These are phyloP conservation scores for Peromyscus melanophrys DNA, from an alignment of 2,797 vertebrate genomes.

Conservation along the genomic window DNA sequence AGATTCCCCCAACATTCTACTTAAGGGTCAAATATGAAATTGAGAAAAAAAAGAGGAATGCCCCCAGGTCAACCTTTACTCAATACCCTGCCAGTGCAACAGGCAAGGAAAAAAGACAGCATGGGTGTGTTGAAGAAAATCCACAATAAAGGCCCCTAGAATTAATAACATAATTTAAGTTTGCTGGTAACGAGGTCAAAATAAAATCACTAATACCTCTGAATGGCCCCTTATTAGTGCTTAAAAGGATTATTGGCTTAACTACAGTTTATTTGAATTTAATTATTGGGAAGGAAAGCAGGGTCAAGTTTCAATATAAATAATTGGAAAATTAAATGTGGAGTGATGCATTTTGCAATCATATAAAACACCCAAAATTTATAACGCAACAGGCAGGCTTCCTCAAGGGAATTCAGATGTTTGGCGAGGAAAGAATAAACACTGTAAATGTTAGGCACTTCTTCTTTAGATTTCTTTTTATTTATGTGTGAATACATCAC, in stretches of 20 bases:
- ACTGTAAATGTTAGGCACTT: neutral
- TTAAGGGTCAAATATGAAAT: neutral
- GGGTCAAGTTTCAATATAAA: neutral
- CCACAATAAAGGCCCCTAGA: neutral
- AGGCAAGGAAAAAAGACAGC: neutral
- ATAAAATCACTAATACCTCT: neutral
- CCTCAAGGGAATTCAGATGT: neutral
- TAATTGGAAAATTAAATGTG: slow-evolving; percentile 22
- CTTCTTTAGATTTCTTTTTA: neutral
- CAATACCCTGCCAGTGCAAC: neutral
- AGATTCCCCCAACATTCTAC: neutral
- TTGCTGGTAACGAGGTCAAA: neutral
- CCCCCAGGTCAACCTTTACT: neutral
- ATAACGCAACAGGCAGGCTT: neutral
- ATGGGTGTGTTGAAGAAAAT: neutral
- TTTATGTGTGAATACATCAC: neutral
- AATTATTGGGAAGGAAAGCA: neutral
- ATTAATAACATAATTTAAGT: slow-evolving; percentile 10
- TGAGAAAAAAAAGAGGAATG: neutral
- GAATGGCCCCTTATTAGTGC: neutral
- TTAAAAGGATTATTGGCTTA: slow-evolving; percentile 31
- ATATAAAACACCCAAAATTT: neutral
- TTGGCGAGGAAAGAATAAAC: neutral
- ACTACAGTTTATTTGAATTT: slow-evolving; percentile 21
- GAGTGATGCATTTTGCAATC: neutral